phyloP scores from a whole-genome alignment of 2,113 vertebrate genomes.

The Callorhinus ursinus region DNA sequence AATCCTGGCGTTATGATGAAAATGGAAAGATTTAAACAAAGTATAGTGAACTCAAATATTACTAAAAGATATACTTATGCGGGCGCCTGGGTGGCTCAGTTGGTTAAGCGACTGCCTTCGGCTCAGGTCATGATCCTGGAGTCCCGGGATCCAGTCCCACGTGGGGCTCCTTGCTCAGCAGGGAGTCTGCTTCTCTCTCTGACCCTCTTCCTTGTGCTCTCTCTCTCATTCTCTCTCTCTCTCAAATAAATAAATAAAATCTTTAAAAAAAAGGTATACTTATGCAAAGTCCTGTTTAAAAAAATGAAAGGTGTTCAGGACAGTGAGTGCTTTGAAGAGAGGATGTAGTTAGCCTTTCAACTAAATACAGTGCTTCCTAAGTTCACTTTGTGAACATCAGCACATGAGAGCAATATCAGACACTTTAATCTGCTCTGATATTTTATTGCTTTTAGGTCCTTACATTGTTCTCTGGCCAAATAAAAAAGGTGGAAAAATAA shows the following conservation, averaged over 20 bases:
- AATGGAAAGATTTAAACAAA: background rate
- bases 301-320: background rate
- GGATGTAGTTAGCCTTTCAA: background rate
- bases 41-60: background rate
- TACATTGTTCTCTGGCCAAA: background rate
- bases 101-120: too few relatives aligned
- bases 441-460: background rate
- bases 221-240: too few relatives aligned
- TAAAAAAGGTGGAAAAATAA: constrained; percentile 21
- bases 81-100: too few relatives aligned
- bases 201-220: too few relatives aligned
- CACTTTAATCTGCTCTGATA: background rate
- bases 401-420: background rate
- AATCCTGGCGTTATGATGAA: background rate
- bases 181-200: too few relatives aligned
- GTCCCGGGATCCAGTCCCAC: too few relatives aligned
- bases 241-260: too few relatives aligned
- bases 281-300: background rate
- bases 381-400: background rate
- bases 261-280: background rate
- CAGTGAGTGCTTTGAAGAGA: background rate
- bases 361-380: background rate
- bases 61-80: background rate
- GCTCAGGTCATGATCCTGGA: too few relatives aligned
- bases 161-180: too few relatives aligned